Base-by-base conservation (phyloP, 2,113 vertebrate genomes). In the Notarius quadriscutis region DNA sequence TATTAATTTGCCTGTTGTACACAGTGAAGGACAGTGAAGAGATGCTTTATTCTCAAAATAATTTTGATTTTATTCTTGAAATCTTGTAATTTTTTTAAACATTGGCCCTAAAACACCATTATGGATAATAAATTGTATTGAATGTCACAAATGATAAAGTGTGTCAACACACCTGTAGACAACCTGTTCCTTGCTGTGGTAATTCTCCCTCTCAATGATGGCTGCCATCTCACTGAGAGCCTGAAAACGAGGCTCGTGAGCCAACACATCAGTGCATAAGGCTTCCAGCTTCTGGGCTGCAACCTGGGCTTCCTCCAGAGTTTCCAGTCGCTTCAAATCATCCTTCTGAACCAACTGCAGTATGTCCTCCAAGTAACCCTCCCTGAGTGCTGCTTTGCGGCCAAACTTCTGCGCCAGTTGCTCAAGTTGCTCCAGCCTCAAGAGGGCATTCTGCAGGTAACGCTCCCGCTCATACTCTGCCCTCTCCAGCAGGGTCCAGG, bases 391-490 rank as follows among this genome's bases (percentile, higher is more conserved):
- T 2, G 96, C 97, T 92, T 98, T 99, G 85, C 92, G 95, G 58
- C 88, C 91, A 90, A 97, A 99, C 89, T 92, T 95, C 93, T 94
- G 94, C 3, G 95, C 97, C 41, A 97, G 93, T 48, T 96, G 97
- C 84, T 99, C 97, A 90, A 97, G 93, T 65, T 91, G 93, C 91
- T 97, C 96, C 30, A 98, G 93, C 63, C 94, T 94, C 18, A 97
- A 89, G 90, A 98, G 92, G 83, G 95, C 96, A 41, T 89, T 92
- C 84, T 96, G 96, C 75, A 98, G 89, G 53, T 92, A 93, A 2
- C 89, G 51, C 65, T 93, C 97, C 91, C 82, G 94, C 94, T 92
- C 93, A 88, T 94, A 96, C 93, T 95, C 98, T 25, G 89, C 92
- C 85, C 89, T 91, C 83, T 97, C 98, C 91, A 83, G 93, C 93